phyloP scores from a whole-genome alignment of 1,140 invertebrate genomes.

The Acarapis woodi region DNA sequence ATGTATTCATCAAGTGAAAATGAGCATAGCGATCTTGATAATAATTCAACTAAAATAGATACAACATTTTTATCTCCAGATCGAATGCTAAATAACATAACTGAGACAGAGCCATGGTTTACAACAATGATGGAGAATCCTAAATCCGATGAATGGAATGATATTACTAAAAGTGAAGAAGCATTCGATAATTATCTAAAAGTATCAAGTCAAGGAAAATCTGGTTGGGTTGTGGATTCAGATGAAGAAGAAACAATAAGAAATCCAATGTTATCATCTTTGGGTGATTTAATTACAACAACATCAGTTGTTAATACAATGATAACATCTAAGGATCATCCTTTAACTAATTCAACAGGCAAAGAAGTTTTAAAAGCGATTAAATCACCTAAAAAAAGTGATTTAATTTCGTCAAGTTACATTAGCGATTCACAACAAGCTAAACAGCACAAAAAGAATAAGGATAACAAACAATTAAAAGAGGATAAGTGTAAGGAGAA shows the following conservation, averaged over 20 bases:
- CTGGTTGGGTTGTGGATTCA: neutral
- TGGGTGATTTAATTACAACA: neutral
- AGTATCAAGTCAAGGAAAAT: neutral
- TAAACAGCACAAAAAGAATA: constrained; percentile 1
- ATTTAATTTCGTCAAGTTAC: neutral
- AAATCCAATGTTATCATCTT: neutral
- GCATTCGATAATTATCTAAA: neutral
- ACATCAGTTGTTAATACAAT: neutral
- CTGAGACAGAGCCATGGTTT: too few relatives aligned
- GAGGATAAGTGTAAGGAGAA: constrained; percentile 4
- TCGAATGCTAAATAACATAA: too few relatives aligned
- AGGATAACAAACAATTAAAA: constrained; percentile 5
- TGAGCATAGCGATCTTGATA: too few relatives aligned
- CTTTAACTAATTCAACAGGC: too few relatives aligned
- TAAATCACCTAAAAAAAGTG: neutral
- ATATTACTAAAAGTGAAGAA: too few relatives aligned
- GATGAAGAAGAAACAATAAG: constrained; percentile 9
- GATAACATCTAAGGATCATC: too few relatives aligned
- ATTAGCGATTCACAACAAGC: neutral
- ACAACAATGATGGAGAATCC: too few relatives aligned
- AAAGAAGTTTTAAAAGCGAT: neutral
- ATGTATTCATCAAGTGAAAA: too few relatives aligned
- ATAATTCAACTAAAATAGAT: too few relatives aligned
- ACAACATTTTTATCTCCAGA: too few relatives aligned
- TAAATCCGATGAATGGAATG: too few relatives aligned